Base-by-base conservation (phyloP, 2,113 vertebrate species). In the Oreochromis spilurus region DNA sequence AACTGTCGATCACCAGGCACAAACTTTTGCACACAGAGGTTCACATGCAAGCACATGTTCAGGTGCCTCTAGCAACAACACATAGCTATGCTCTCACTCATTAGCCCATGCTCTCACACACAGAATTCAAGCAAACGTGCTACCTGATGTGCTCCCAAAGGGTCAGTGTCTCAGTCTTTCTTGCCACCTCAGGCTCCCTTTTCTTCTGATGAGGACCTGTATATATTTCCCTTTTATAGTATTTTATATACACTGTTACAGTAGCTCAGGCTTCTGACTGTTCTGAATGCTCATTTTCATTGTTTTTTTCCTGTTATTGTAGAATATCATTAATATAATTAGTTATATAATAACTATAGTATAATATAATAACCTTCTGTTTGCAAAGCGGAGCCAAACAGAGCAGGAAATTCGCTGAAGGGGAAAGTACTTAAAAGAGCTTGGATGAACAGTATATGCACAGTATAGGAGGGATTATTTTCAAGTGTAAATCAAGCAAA, bases 31-130 rank as follows among this genome's bases (percentile, higher is more conserved):
- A 40, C 83, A 48, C 43, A 72, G 38, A 87, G 67, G 53, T 83
- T 72, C 79, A 81, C 90, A 86, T 94, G 92, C 90, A 79, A 86
- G 90, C 87, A 92, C 92, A 89, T 26, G 90, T 82, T 88, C 54
- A 67, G 83, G 48, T 58, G 92, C 93, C 91, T 88, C 60, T 17
- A 91, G 91, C 89, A 84, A 90, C 75, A 72, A 50, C 79, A 77
- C 87, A 84, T 82, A 83, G 85, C 50, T 80, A 70, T 17, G 50
- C 54, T 70, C 82, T 80, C 82, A 55, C 67, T 89, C 90, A 84
- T 89, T 86, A 90, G 84, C 79, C 54, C 45, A 17, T 9, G 2
- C 72, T 24, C 72, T 60, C 58, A 57, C 77, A 84, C 52, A 24
- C 65, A 45, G 57, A 17, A 48, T 50, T 43, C 29, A 19, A 16